These are phyloP conservation scores for Anguilla marmorata DNA, from an alignment of 2,797 vertebrate species.

Conservation along the genomic window DNA sequence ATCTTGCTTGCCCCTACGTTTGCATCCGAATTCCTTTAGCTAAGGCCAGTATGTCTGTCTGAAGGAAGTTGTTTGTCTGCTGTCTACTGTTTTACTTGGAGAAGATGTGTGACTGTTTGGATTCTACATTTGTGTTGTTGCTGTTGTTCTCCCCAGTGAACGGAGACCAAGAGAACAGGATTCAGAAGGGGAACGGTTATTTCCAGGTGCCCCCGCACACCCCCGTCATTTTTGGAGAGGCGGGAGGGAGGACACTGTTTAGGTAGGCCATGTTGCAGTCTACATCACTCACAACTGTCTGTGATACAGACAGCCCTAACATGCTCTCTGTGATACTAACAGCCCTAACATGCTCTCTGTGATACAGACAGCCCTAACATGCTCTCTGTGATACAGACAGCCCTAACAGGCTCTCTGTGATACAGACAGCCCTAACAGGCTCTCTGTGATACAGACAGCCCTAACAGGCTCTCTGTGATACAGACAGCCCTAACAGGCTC, in stretches of 20 bases:
- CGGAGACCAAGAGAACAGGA: constrained; percentile 90
- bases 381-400: too few relatives aligned
- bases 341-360: background rate
- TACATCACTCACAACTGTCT: background rate
- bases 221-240: constrained; percentile 97
- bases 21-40: background rate
- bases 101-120: background rate
- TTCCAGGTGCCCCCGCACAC: constrained; percentile 98
- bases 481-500: too few relatives aligned
- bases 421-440: too few relatives aligned
- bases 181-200: constrained; percentile 97
- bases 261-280: constrained; percentile 71
- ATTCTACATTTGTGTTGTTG: background rate
- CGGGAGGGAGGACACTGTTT: constrained; percentile 94
- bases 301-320: background rate
- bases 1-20: background rate
- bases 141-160: constrained; percentile 75
- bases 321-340: background rate
- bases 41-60: background rate
- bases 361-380: too few relatives aligned
- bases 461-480: too few relatives aligned
- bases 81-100: background rate
- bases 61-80: background rate
- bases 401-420: too few relatives aligned
- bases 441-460: too few relatives aligned